Base-by-base conservation (phyloP, 1,140 invertebrate species). In the Littorina saxatilis region DNA sequence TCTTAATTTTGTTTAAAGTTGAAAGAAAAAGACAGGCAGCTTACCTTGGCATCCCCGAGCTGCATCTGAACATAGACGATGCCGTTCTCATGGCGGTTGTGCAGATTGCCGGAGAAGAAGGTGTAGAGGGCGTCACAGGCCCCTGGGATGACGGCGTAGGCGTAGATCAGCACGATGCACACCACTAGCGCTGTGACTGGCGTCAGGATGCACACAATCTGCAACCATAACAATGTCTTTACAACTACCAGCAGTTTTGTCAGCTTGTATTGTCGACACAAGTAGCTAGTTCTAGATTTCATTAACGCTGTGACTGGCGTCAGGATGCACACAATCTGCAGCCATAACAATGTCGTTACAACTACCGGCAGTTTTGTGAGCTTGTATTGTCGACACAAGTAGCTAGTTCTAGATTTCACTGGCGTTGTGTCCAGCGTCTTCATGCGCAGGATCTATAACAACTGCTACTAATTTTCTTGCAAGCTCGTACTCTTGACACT, bases 161-260 rank as follows among this genome's bases (percentile, higher is more conserved):
- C 88, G 55, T 90, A 88, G 47, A 88, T 81, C 47, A 88, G 79
- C 9, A 90, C 80, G 20, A 86, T 77, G 37, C 79, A 3, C 32
- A 88, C 23, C 13, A 85, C 23, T 4, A 85, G 37, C n/a, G 85
- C 58, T n/a, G 84, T 85, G 5, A 84, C 29, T 0, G 88, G 87
- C 1, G 81, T 81, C 66, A 87, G 50, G 23, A 84, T 61, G 47
- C 82, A 87, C 43, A 86, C 74, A 27, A 87, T 83, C 88, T 88
- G 82, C 47, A 39, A 39, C n/a, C n/a, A n/a, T n/a, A n/a, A n/a
- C n/a, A n/a, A n/a, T n/a, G n/a, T n/a, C n/a, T n/a, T n/a, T n/a
- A n/a, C n/a, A n/a, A n/a, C n/a, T n/a, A n/a, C n/a, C n/a, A n/a
- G n/a, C n/a, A n/a, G n/a, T n/a, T n/a, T n/a, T n/a, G n/a, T n/a